Evolutionary conservation across 2,888 invertebrate species (phyloP).

Genomic region (Macaria notata): DNA sequence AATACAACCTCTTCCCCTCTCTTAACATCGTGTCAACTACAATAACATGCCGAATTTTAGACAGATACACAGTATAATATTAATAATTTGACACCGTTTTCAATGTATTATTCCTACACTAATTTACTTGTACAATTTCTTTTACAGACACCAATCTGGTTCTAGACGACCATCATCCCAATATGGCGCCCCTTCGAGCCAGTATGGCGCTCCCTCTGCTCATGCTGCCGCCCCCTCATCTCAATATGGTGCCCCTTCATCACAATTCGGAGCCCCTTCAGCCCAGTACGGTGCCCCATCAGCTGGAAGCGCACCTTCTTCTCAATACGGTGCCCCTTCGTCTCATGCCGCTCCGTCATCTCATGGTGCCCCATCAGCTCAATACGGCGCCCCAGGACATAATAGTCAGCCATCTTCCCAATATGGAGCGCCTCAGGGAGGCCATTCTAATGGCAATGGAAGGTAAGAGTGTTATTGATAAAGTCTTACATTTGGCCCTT

Average conservation of each 20-base stretch:
- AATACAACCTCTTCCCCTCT: too few relatives aligned
- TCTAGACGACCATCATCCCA: slow-evolving; percentile 39
- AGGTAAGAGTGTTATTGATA: too few relatives aligned
- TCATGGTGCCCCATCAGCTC: slow-evolving; percentile 30
- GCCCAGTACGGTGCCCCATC: slow-evolving; percentile 30
- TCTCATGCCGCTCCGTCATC: slow-evolving; percentile 34
- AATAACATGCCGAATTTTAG: too few relatives aligned
- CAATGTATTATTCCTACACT: too few relatives aligned
- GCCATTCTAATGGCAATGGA: too few relatives aligned
- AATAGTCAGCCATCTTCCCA: slow-evolving; percentile 17
- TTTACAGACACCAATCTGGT: slow-evolving; percentile 5
- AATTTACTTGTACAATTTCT: too few relatives aligned
- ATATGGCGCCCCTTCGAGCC: slow-evolving; percentile 59
- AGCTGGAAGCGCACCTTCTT: slow-evolving; percentile 15
- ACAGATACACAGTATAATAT: too few relatives aligned
- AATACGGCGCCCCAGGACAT: slow-evolving; percentile 33
- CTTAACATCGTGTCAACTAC: too few relatives aligned
- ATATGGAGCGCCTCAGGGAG: slow-evolving; percentile 19
- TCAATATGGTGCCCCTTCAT: slow-evolving; percentile 24
- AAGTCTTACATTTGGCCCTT: too few relatives aligned
- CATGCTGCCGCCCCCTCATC: slow-evolving; percentile 25
- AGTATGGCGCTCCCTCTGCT: slow-evolving; percentile 34
- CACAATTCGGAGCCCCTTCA: slow-evolving; percentile 35
- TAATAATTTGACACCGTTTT: too few relatives aligned
- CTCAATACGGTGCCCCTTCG: slow-evolving; percentile 32